phyloP scores from a whole-genome alignment of 2,113 vertebrate genomes.

The Malaclemys terrapin region DNA sequence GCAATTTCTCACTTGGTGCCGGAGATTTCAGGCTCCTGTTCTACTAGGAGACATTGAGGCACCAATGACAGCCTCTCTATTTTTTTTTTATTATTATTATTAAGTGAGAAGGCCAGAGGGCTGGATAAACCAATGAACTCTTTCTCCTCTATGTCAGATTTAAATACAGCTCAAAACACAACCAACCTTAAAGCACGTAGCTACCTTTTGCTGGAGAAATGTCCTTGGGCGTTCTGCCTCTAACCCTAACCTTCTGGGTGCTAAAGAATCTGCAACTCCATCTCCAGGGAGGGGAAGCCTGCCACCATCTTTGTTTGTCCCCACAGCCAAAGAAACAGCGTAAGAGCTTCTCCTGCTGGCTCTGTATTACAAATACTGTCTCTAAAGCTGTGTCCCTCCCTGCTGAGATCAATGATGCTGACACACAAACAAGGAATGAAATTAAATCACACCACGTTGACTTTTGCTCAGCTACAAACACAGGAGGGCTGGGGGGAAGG shows the following conservation, averaged over 20 bases:
- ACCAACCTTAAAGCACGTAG: neutral
- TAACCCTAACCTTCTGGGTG: neutral
- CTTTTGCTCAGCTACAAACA: neutral
- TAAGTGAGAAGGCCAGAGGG: neutral
- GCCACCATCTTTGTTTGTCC: neutral
- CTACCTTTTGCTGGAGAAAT: neutral
- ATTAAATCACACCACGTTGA: neutral
- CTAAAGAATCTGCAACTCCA: neutral
- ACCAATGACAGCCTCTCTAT: neutral
- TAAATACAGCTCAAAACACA: neutral
- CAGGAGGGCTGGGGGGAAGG: rapidly evolving
- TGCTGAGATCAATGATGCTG: neutral
- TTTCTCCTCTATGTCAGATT: neutral
- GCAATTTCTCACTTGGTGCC: neutral
- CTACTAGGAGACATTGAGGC: neutral
- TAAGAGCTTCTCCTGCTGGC: neutral
- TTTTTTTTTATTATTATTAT: neutral
- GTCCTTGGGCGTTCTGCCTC: neutral
- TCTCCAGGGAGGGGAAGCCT: neutral
- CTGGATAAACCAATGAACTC: neutral
- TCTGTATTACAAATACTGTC: neutral
- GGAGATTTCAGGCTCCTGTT: neutral
- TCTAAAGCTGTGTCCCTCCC: neutral
- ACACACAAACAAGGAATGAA: neutral
- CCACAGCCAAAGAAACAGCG: neutral